Base-by-base conservation (phyloP, 2,888 invertebrate species). In the Helicoverpa assulta region DNA sequence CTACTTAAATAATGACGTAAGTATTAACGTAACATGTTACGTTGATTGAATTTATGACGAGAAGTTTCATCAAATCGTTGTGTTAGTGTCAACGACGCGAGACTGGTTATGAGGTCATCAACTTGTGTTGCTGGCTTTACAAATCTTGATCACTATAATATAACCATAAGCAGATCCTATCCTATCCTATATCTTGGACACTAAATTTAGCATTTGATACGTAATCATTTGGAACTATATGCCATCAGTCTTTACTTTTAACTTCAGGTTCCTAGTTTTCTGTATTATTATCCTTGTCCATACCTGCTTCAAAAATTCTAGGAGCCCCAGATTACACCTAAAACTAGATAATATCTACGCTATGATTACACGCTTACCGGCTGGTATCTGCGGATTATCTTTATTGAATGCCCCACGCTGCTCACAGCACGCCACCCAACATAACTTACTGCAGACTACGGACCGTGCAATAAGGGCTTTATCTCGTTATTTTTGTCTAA, bases 401-500 rank as follows among this genome's bases (percentile, higher is more conserved):
- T 91, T 93, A 94, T 94, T 94, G 93, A 92, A 93, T 93, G 91
- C 94, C 94, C 84, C 94, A 93, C 90, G 94, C 94, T 94, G 94
- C 78, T 92, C 92, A 52, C 93, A 93, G 92, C 93, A 88, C 79
- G 93, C 77, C 82, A 67, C 76, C 82, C 5, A 73, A 80, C 86
- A 84, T 84, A 84, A 84, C 83, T 86, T 82, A 78, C 82, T 80
- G 78, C 78, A 78, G 77, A 77, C 70, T 80, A 79, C 76, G 76
- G 62, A 73, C 69, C 76, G 59, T 72, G 82, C 82, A 76, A 81
- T 76, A 79, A 69, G 68, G 81, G 66, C 33, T 55, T 67, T 78
- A 76, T 59, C 68, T 83, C 78, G 76, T 84, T 82, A 79, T 80
- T 82, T 74, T 83, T 85, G 79, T 83, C 72, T 68, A 62, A 71